phyloP scores from a whole-genome alignment of 2,113 vertebrate genomes.

The Heteronetta atricapilla region DNA sequence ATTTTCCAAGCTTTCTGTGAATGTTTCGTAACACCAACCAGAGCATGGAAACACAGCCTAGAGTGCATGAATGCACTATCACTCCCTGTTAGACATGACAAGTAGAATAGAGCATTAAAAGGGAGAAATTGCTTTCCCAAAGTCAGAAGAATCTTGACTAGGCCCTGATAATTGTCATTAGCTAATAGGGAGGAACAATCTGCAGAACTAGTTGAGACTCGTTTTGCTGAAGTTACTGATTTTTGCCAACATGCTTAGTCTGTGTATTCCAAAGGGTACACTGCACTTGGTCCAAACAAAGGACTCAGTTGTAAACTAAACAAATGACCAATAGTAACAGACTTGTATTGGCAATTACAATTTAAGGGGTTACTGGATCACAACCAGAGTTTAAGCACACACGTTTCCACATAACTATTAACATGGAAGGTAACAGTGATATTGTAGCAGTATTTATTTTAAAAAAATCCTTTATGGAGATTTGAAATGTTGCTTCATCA shows the following conservation, averaged over 20 bases:
- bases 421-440: background rate
- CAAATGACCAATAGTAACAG: background rate
- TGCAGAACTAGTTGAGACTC: background rate
- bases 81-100: background rate
- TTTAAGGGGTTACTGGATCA: background rate
- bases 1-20: background rate
- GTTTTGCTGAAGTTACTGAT: background rate
- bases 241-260: background rate
- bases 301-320: background rate
- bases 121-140: background rate
- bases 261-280: background rate
- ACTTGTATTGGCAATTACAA: background rate
- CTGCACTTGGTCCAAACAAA: background rate
- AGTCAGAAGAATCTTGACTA: background rate
- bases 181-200: background rate
- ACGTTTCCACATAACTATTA: background rate
- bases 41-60: background rate
- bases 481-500: background rate
- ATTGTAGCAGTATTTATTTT: background rate
- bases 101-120: background rate
- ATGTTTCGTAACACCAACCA: constrained; percentile 5
- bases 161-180: background rate
- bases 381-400: fast-evolving
- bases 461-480: background rate
- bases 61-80: background rate